Base-by-base conservation (phyloP, 2,797 vertebrate species). In the Hybognathus amarus region DNA sequence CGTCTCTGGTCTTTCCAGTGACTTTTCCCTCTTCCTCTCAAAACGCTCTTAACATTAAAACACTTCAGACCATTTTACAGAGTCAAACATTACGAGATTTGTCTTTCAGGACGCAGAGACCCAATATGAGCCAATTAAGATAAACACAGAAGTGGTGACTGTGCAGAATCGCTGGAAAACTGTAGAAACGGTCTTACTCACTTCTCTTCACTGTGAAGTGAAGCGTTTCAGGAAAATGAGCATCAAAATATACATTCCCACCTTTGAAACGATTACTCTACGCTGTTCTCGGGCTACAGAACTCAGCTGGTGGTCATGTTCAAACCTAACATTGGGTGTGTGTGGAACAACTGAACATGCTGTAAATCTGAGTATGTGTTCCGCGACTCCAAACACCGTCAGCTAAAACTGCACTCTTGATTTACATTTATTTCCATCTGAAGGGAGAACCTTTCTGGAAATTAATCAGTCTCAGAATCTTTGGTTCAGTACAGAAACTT, bases 21-120 rank as follows among this genome's bases (percentile, higher is more conserved):
- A 66, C 42, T 83, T 56, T 93, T 93, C 93, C 91, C 90, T 89
- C 90, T 82, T n/a, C 77, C 82, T 85, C 91, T 89, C 75, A 78
- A 36, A 90, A 90, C 89, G 90, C 91, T 92, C 92, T 89, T 93
- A 93, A 93, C 92, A 90, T 92, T 56, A 69, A 87, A 91, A 89
- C 83, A 89, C 90, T 92, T 93, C 89, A 91, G 93, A 93, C 91
- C 92, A 92, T 94, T 93, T 93, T 92, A 92, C 92, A 88, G 88
- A 92, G 92, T 90, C 87, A 91, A 91, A 90, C 92, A 91, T 91
- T 92, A 93, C 91, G 92, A 89, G 91, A 93, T 92, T 92, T 89
- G 87, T 56, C 91, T 90, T 87, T 70, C 90, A 92, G 90, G 89
- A 89, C 84, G 83, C 87, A 45, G 88, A 93, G 42, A 69, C 56